Conservation (phyloP, 2,113 vertebrate genomes). For the Oxyura jamaicensis region DNA sequence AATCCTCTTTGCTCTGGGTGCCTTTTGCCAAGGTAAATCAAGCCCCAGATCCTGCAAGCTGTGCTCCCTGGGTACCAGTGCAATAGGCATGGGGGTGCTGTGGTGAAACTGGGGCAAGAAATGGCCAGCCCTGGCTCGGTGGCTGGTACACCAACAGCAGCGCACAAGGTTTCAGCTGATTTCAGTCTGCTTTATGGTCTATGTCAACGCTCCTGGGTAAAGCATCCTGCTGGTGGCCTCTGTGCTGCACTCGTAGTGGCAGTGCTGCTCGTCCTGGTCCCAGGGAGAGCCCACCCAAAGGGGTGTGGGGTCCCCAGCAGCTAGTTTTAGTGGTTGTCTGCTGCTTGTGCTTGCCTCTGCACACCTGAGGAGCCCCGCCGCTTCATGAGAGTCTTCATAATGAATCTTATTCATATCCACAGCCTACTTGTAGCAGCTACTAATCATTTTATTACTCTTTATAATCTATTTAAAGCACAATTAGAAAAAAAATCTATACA, state of each 20-base stretch:
- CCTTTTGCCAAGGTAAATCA: not conserved
- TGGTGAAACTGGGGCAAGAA: too few species aligned
- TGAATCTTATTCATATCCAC: not conserved
- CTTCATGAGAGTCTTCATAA: not conserved
- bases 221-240: not conserved
- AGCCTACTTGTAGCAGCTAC: not conserved
- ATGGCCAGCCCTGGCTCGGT: not conserved
- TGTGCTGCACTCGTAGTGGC: fast-evolving
- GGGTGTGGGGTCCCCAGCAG: not conserved
- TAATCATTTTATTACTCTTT: constrained; percentile 9
- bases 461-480: not conserved
- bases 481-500: not conserved
- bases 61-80: fast-evolving
- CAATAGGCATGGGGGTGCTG: fast-evolving
- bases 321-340: not conserved
- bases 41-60: not conserved
- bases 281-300: not conserved
- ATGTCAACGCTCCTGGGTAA: fast-evolving
- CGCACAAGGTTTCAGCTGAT: not conserved
- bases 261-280: fast-evolving
- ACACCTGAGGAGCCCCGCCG: not conserved
- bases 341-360: not conserved
- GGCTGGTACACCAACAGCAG: too few species aligned
- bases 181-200: not conserved
- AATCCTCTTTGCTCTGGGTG: fast-evolving